Evolutionary conservation across 2,797 vertebrate species (phyloP), one percentile per base, ranked within the genome.

Genomic region (Pangasius mekongensis): DNA sequence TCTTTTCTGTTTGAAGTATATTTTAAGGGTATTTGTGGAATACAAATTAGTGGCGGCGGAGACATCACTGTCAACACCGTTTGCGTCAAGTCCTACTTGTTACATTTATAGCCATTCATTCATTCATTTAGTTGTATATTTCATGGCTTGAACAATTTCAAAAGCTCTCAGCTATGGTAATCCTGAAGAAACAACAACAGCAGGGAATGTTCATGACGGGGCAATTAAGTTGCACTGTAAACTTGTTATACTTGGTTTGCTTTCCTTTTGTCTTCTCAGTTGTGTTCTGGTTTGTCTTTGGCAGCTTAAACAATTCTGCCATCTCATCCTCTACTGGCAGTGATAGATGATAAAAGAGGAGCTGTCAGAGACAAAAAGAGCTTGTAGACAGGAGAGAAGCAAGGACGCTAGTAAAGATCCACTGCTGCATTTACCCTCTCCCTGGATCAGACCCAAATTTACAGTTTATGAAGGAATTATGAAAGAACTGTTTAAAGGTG

Each of bases 391-490:
- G 27, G 13, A 80, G 36, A 62, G 52, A 83, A 7, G 47, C 52
- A 52, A 24, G 64, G 30, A 33, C 20, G 3, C n/a, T 33, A 13
- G 47, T 54, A 54, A 30, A 24, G 64, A 69, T 54, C 49, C 20
- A 54, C 62, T 69, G 10, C 60, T 58, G 83, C 39, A 30, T 58
- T 91, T 88, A 85, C 84, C 90, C 89, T 91, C 84, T 64, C 16
- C 84, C 64, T 89, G 91, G 90, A 92, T 92, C 85, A 86, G 39
- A 89, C 64, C 49, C 30, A 87, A 92, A 93, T 90, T 92, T 92
- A 90, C 90, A 93, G 84, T 90, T 78, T 87, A 88, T 93, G 91
- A 93, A 93, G 89, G 91, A 89, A 95, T 93, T 91, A 18, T 36
- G 52, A 36, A 80, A 80, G 89, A 91, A 89, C 87, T 64, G 90